Conservation (phyloP, 2,113 vertebrate species). For the Glaucomys volans region DNA sequence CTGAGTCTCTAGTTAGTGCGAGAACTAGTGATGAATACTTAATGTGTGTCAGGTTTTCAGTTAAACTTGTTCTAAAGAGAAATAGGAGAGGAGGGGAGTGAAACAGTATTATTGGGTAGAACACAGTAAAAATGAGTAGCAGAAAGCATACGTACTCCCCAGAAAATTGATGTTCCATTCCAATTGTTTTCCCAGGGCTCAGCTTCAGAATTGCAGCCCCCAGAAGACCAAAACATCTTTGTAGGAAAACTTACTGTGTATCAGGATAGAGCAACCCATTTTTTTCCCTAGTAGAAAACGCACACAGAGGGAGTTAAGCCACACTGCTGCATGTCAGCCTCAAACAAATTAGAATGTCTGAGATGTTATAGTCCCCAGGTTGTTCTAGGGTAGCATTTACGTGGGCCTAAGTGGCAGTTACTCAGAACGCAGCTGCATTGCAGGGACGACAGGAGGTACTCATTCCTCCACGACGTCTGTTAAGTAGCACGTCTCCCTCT, state of each 20-base stretch:
- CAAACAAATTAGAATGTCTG: conserved; percentile 80
- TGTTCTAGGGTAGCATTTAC: conserved; percentile 67
- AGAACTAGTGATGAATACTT: background rate
- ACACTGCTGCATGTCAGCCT: conserved; percentile 75
- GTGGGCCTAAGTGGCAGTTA: background rate
- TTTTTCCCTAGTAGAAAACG: conserved; percentile 61
- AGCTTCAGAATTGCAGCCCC: conserved; percentile 75
- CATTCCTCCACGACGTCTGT: background rate
- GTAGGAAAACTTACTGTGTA: conserved; percentile 69
- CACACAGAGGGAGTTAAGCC: conserved; percentile 60
- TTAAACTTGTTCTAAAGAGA: background rate
- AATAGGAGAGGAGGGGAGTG: background rate
- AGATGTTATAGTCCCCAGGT: conserved; percentile 72
- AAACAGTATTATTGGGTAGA: background rate
- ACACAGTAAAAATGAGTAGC: background rate
- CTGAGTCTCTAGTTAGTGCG: background rate
- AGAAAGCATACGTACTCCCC: conserved; percentile 3
- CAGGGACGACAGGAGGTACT: background rate
- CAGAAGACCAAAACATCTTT: conserved; percentile 64
- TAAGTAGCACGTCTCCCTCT: background rate
- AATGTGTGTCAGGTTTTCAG: background rate
- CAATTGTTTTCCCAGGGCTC: conserved; percentile 57
- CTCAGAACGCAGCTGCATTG: background rate
- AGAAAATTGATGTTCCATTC: conserved; percentile 73
- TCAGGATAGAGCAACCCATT: conserved; percentile 21